Evolutionary conservation across 2,113 vertebrate genomes (phyloP), one percentile per base, ranked within the genome.

Genomic region (Plotosus lineatus): DNA sequence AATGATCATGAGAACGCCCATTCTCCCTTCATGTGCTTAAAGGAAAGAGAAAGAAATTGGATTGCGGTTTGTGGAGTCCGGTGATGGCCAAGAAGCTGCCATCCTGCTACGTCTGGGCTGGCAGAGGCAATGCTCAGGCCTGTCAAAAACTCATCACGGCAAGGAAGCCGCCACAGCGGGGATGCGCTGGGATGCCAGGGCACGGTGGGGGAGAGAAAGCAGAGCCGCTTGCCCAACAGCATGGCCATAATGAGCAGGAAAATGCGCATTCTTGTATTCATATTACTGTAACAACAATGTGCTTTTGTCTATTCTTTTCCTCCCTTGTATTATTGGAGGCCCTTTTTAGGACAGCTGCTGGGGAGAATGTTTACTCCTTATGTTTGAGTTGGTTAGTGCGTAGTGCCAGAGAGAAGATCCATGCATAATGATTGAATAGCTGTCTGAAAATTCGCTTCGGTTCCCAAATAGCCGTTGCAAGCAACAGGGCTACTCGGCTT

Each of bases 71-170:
- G 75, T 77, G 88, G 90, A 91, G 86, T 86, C 38, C 71, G 78
- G 75, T 66, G 84, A 68, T 82, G 85, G 91, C 93, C 93, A 94
- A 93, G 90, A 93, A 94, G 92, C 93, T 94, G 93, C 93, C 93
- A 94, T 89, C 83, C 50, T 91, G 90, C 90, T 89, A 88, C 90
- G 91, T 92, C 88, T 92, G 90, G 85, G 86, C 91, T 94, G 93
- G 93, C 92, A 93, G 78, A 48, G 88, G 50, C 89, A 88, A 89
- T 88, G 90, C 90, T 86, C 85, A 89, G 87, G 89, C 90, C 92
- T 94, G 93, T 94, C 93, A 94, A 91, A 92, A 91, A 91, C 93
- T 91, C 93, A 91, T 93, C 93, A 92, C 75, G 61, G 88, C 81
- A 85, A 94, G 93, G 93, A 94, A 93, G 90, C 92, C 81, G 79